Conservation (phyloP, 2,888 invertebrate genomes). For the Formica aserva region DNA sequence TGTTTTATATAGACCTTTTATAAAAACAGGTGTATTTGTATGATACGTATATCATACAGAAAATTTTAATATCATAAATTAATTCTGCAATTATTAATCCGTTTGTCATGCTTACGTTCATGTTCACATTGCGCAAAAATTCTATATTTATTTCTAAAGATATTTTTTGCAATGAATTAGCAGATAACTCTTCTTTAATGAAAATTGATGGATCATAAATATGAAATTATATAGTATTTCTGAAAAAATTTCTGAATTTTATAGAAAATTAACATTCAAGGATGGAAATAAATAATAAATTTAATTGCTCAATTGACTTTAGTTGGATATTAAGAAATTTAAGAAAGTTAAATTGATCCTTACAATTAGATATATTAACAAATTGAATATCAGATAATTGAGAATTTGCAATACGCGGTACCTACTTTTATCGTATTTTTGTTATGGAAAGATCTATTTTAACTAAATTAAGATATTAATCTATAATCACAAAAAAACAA, state of each 20-base stretch:
- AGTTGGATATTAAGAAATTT: neutral
- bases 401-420: neutral
- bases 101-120: neutral
- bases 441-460: neutral
- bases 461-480: neutral
- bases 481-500: neutral
- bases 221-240: neutral
- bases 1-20: neutral
- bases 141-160: neutral
- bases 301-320: neutral
- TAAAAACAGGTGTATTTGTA: neutral
- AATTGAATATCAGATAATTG: neutral
- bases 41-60: neutral
- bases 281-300: neutral
- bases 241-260: neutral
- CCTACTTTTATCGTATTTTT: neutral
- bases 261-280: neutral
- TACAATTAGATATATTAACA: neutral
- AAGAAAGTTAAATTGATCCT: neutral
- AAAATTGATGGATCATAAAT: slow-evolving; percentile 23
- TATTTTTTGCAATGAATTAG: neutral
- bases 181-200: neutral
- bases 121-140: neutral
- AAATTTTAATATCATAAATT: slow-evolving; percentile 1
- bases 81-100: neutral